These are phyloP conservation scores for Sebastes umbrosus DNA, from an alignment of 2,797 vertebrate species.

Conservation along the genomic window DNA sequence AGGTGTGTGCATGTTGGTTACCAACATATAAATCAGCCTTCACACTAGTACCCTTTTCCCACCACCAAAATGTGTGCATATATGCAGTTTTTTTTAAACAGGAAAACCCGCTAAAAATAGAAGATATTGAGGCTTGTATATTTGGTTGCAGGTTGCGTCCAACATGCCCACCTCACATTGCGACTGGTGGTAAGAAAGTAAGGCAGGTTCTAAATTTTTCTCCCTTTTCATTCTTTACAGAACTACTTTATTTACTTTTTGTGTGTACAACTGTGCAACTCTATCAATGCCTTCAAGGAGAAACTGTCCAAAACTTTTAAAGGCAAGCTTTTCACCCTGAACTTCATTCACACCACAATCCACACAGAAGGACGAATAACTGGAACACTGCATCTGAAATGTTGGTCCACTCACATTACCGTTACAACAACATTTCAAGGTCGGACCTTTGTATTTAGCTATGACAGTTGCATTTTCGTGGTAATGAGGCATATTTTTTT, in stretches of 20 bases:
- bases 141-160: neutral
- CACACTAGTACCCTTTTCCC: too few species aligned
- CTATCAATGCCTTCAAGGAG: neutral
- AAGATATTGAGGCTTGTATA: neutral
- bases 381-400: neutral
- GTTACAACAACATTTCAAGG: neutral
- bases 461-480: neutral
- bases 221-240: neutral
- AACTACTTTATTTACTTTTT: neutral
- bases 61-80: too few species aligned
- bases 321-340: neutral
- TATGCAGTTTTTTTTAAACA: too few species aligned
- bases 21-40: rapidly evolving
- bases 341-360: neutral
- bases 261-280: neutral
- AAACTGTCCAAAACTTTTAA: neutral
- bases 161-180: neutral
- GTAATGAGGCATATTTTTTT: neutral
- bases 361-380: neutral
- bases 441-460: neutral
- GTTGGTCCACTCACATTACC: neutral
- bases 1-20: too few species aligned
- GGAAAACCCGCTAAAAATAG: too few species aligned
- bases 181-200: neutral
- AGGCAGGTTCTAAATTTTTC: neutral